phyloP scores from a whole-genome alignment of 1,140 invertebrate species.

The Procambarus clarkii region DNA sequence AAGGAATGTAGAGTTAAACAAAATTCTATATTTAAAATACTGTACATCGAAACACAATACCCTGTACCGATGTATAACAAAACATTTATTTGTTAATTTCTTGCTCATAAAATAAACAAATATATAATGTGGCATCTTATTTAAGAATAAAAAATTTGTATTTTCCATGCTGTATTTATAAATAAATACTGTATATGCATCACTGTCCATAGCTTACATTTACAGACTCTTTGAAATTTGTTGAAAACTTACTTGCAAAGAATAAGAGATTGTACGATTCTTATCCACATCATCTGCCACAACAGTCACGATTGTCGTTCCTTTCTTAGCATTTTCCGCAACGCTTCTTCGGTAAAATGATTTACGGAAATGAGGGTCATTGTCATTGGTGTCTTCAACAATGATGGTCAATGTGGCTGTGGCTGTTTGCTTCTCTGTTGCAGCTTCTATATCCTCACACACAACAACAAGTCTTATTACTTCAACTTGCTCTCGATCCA shows the following conservation, averaged over 20 bases:
- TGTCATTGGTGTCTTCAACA: constrained; percentile 91
- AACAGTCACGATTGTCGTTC: constrained; percentile 86
- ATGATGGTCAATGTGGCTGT: constrained; percentile 84
- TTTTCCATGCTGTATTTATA: too few species aligned
- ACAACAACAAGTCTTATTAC: constrained; percentile 84
- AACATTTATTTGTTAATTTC: too few species aligned
- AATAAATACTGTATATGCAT: too few species aligned
- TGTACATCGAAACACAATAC: too few species aligned
- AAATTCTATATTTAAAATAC: too few species aligned
- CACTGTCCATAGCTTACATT: too few species aligned
- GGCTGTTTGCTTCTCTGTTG: constrained; percentile 72
- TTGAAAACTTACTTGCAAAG: constrained; percentile 81
- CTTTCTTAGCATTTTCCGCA: constrained; percentile 92
- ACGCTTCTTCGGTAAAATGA: constrained; percentile 87
- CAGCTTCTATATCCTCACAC: constrained; percentile 86
- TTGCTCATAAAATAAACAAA: too few species aligned
- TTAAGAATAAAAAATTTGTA: too few species aligned
- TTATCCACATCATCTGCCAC: constrained; percentile 91
- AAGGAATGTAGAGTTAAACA: too few species aligned
- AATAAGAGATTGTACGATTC: constrained; percentile 90
- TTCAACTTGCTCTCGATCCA: constrained; percentile 91
- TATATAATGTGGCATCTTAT: too few species aligned
- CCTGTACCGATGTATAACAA: too few species aligned
- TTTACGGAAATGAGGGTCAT: constrained; percentile 89
- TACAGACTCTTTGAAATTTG: too few species aligned